These are phyloP conservation scores for Enteromius radiatus DNA, from an alignment of 2,797 vertebrate species.

Conservation along the genomic window DNA sequence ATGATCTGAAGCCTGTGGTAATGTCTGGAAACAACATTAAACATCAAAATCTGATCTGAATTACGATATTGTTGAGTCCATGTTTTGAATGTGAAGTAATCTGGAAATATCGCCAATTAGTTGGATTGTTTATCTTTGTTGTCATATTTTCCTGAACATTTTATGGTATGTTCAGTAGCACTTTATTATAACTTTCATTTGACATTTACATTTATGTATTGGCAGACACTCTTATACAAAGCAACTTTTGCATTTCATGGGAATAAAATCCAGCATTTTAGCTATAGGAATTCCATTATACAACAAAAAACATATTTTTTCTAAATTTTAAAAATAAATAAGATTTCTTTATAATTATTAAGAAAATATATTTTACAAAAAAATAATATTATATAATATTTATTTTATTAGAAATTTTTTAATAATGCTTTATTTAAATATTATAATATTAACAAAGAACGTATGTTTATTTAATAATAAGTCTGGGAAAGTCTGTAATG, in stretches of 20 bases:
- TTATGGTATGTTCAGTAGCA: background rate
- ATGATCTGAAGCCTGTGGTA: background rate
- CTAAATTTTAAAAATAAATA: no score
- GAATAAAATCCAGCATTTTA: background rate
- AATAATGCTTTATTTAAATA: no score
- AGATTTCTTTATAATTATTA: background rate
- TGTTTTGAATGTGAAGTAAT: background rate
- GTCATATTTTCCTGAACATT: background rate
- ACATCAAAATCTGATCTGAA: background rate
- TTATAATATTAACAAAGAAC: background rate
- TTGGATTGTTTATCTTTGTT: constrained; percentile 25
- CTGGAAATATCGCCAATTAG: constrained; percentile 12
- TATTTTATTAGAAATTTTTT: no score
- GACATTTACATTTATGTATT: background rate
- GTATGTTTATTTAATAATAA: background rate
- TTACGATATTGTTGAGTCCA: background rate
- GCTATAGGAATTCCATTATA: background rate
- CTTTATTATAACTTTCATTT: background rate
- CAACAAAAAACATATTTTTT: background rate
- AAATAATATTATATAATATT: background rate
- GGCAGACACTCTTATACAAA: background rate
- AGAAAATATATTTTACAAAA: background rate
- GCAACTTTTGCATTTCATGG: background rate
- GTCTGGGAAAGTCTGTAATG: background rate
- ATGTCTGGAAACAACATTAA: background rate